These are phyloP conservation scores for Idris sp. DNA, from an alignment of 1,140 invertebrate species.

Conservation along the genomic window DNA sequence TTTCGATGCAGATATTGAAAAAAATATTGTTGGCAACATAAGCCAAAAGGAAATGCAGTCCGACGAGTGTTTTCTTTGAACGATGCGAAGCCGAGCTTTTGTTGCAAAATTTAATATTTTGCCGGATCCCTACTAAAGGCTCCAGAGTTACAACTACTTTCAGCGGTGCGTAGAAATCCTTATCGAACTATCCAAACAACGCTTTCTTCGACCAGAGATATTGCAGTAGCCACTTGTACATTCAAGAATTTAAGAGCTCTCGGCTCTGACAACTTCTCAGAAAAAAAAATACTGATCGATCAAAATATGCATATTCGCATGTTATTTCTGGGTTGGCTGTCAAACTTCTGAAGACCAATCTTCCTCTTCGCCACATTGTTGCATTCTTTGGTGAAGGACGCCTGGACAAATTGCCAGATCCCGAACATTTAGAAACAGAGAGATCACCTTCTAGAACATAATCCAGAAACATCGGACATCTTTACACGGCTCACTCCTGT, in stretches of 20 bases:
- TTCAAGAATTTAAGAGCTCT: conserved; percentile 10
- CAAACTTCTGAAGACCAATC: conserved; percentile 9
- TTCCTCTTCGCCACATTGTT: conserved; percentile 2
- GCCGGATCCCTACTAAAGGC: background rate
- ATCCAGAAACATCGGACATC: conserved; percentile 24
- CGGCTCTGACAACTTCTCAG: conserved; percentile 12
- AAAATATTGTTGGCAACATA: too few species aligned
- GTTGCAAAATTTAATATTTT: too few species aligned
- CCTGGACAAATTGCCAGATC: conserved; percentile 8
- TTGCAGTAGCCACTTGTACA: conserved; percentile 6
- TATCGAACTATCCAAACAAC: too few species aligned
- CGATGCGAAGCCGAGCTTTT: too few species aligned
- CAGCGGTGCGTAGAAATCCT: conserved; percentile 2
- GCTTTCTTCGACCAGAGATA: conserved; percentile 3
- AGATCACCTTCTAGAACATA: conserved; percentile 14
- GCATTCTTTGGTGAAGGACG: conserved; percentile 4
- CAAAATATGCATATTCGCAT: too few species aligned
- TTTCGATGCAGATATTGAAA: too few species aligned
- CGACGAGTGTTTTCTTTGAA: too few species aligned
- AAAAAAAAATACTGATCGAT: too few species aligned
- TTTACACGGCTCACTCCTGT: conserved; percentile 15
- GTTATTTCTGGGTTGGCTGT: too few species aligned
- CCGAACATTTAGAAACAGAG: conserved; percentile 16
- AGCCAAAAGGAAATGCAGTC: too few species aligned
- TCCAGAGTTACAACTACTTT: background rate